These are phyloP conservation scores for Podocnemis expansa DNA, from an alignment of 2,113 vertebrate species.

Conservation along the genomic window DNA sequence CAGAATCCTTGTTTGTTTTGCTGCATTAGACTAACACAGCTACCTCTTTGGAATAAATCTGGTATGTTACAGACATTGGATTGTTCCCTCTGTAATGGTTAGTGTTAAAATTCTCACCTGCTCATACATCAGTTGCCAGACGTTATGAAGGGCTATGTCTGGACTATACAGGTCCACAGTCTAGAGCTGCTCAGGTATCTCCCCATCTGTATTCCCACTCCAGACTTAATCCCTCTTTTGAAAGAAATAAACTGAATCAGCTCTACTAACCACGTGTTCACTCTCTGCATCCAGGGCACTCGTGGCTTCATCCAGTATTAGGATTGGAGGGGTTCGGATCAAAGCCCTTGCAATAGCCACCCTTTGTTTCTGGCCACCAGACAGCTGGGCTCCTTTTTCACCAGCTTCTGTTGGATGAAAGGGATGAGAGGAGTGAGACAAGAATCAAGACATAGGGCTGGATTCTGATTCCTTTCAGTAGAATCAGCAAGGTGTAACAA, in stretches of 20 bases:
- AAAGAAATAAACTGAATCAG: rapidly evolving
- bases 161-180: background rate
- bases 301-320: constrained; percentile 95
- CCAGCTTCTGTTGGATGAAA: constrained; percentile 83
- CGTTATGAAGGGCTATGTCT: background rate
- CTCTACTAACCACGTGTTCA: constrained; percentile 85
- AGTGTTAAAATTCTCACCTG: background rate
- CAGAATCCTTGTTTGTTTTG: too few species aligned
- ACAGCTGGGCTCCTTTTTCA: constrained; percentile 94
- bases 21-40: too few species aligned
- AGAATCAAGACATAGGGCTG: background rate
- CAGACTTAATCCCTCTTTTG: background rate
- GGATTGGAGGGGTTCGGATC: constrained; percentile 87
- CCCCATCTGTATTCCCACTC: background rate
- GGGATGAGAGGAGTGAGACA: background rate
- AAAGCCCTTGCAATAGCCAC: constrained; percentile 95
- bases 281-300: constrained; percentile 95
- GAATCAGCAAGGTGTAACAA: background rate
- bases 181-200: background rate
- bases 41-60: too few species aligned
- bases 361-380: constrained; percentile 95
- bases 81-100: background rate
- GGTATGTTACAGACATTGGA: background rate
- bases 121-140: background rate
- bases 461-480: background rate